Conservation (phyloP, 1,140 invertebrate species). For the Heliconius melpomene region DNA sequence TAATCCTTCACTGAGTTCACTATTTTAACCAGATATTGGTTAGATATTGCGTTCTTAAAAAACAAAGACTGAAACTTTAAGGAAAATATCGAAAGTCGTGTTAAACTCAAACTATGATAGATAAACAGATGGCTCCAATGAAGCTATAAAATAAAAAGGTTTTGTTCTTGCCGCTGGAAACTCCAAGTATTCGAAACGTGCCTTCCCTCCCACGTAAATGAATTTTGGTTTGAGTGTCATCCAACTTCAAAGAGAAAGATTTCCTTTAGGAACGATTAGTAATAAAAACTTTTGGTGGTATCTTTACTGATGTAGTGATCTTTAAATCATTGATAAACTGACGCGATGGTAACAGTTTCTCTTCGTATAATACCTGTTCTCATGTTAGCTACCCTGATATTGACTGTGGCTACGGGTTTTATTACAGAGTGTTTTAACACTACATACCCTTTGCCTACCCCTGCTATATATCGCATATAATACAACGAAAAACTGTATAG, state of each 20-base stretch:
- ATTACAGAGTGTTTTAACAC: too few relatives aligned
- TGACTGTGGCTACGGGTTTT: too few relatives aligned
- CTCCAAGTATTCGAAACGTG: background rate
- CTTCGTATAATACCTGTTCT: too few relatives aligned
- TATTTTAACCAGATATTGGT: too few relatives aligned
- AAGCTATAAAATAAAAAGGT: background rate
- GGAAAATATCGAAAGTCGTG: background rate
- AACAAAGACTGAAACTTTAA: background rate
- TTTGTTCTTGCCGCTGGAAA: background rate
- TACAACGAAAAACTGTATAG: too few relatives aligned
- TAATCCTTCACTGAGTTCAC: too few relatives aligned
- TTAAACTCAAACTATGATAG: background rate
- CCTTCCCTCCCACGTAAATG: background rate
- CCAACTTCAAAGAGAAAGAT: background rate
- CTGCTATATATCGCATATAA: too few relatives aligned
- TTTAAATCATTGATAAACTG: background rate
- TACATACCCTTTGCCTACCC: too few relatives aligned
- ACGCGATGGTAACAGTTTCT: too few relatives aligned
- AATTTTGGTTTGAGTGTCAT: background rate
- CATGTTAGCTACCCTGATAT: too few relatives aligned
- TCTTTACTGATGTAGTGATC: background rate
- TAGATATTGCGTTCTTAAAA: background rate
- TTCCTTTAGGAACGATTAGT: background rate
- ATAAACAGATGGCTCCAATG: conserved; percentile 5
- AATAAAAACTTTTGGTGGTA: background rate